Evolutionary conservation across 2,888 invertebrate genomes (phyloP), one percentile per base, ranked within the genome.

Genomic region (Xestoiulus laeticollis): DNA sequence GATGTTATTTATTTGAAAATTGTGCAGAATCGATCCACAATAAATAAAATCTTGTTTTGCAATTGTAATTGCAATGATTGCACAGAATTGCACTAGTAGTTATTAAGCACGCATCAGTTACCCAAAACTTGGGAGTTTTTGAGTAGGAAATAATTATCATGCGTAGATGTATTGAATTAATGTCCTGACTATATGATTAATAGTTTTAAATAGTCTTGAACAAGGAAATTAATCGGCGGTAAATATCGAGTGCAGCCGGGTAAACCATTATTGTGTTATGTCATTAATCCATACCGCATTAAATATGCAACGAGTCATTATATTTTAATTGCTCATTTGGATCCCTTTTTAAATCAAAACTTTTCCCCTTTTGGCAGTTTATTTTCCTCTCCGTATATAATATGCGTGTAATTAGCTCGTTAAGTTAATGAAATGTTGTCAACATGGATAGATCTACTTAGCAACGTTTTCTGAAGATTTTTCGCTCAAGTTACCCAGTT

Each of bases 341-440:
- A 78, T 32, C 78, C 16, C 30, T 30, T 78, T 32, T 78, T 32
- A 30, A 78, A 32, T 32, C 14, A 14, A 78, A 78, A 30, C 30
- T 78, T 78, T 78, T 48, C 48, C 30, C 78, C 78, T 32, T 78
- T 78, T 32, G 30, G 78, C 30, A 32, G 78, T 78, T 78, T 32
- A 78, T 32, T 78, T 78, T 14, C 78, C 30, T 78, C 30, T 30
- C 3, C 78, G 26, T 32, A 14, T 30, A 10, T 78, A 32, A 78
- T 78, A 32, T 78, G 26, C 78, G 30, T 6, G 78, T 32, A 78
- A 78, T 78, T 78, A 32, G 30, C 30, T 32, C 78, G 30, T 78
- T 78, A 32, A 8, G 26, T 30, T 78, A 78, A 78, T 26, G 78
- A 78, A 78, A 12, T 78, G 26, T 78, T 78, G 78, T 78, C 30